A percentile compares a stretch with the other conserved stretches of the same genome.
These are phyloP conservation scores for Acanthis flammea DNA, from an alignment of 2,797 vertebrate species.

Conservation along the genomic window DNA sequence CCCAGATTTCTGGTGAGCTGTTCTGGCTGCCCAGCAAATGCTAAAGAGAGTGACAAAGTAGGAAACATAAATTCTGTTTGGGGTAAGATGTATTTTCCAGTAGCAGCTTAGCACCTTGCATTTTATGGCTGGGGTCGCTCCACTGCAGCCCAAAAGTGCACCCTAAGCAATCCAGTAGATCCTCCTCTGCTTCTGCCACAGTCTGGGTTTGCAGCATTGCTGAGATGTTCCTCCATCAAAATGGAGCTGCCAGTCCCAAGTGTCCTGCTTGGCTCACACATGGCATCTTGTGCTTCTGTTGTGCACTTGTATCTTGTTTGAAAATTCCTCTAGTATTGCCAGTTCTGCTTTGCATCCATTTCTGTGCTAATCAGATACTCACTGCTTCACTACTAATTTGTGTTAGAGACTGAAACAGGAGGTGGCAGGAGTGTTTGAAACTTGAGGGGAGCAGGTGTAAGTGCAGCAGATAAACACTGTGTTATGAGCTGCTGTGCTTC, in stretches of 20 bases:
- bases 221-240: neutral
- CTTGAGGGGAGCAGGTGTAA: neutral
- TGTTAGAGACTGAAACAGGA: neutral
- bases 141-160: neutral
- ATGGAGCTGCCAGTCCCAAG: neutral
- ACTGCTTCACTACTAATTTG: neutral
- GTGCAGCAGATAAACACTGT: neutral
- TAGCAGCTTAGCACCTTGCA: neutral
- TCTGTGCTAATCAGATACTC: neutral
- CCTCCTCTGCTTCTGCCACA: neutral
- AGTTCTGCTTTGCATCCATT: neutral
- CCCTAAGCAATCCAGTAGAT: neutral
- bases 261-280: neutral
- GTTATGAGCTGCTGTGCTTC: neutral
- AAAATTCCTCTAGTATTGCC: neutral
- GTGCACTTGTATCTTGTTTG: neutral
- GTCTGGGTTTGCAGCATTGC: neutral
- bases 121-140: neutral
- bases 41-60: neutral
- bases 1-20: neutral
- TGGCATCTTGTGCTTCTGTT: neutral
- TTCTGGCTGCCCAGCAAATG: neutral
- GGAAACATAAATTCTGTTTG: neutral
- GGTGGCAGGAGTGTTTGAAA: neutral
- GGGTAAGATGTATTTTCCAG: neutral